phyloP scores from a whole-genome alignment of 2,113 vertebrate genomes.

The Merops nubicus region DNA sequence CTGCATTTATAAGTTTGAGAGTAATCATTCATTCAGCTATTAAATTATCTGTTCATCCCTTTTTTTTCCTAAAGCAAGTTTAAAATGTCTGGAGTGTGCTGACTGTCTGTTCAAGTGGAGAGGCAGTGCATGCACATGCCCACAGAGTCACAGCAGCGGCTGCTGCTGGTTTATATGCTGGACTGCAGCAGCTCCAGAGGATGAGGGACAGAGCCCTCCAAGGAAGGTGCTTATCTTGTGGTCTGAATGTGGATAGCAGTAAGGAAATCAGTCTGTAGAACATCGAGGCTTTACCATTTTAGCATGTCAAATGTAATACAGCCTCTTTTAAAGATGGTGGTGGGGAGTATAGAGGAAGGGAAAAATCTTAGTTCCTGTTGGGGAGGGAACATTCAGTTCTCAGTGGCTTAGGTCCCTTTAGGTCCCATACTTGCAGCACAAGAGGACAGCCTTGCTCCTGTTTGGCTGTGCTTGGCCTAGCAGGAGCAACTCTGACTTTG shows the following conservation, averaged over 20 bases:
- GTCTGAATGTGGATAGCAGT: background rate
- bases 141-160: background rate
- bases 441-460: background rate
- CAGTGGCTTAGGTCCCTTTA: background rate
- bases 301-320: background rate
- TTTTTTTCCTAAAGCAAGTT: background rate
- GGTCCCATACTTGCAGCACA: fast-evolving
- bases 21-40: background rate
- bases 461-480: background rate
- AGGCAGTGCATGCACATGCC: background rate
- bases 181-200: background rate
- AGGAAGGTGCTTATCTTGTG: background rate
- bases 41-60: background rate
- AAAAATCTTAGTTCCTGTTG: background rate
- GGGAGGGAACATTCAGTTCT: background rate
- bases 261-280: background rate
- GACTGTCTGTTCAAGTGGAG: background rate
- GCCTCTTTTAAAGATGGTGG: background rate
- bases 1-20: background rate
- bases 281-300: background rate
- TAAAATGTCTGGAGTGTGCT: background rate
- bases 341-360: background rate
- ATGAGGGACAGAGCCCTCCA: background rate
- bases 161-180: background rate
- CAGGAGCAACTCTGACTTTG: background rate